A percentile compares a stretch with the other conserved stretches of the same genome.
These are phyloP conservation scores for Carterocephalus palaemon DNA, from an alignment of 2,888 invertebrate genomes.

Conservation along the genomic window DNA sequence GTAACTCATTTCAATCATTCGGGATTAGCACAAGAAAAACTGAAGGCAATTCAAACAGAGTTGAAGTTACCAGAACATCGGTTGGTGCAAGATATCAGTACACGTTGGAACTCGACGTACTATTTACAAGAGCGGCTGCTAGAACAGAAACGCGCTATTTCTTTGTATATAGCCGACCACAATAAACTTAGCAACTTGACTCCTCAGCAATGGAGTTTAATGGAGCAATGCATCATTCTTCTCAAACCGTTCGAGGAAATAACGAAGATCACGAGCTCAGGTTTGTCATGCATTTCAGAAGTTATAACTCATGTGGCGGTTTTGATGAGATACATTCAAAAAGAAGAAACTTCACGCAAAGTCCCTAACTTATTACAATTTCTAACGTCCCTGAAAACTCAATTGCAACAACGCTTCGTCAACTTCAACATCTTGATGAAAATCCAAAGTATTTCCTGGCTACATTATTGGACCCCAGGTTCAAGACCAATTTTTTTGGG, in stretches of 20 bases:
- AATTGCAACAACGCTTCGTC: too few species aligned
- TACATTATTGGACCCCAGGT: too few species aligned
- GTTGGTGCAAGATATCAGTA: slow-evolving; percentile 35
- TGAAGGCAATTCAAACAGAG: slow-evolving; percentile 34
- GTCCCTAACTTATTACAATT: slow-evolving; percentile 22
- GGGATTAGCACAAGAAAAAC: slow-evolving; percentile 27
- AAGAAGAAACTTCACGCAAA: slow-evolving; percentile 25
- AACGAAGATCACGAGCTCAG: slow-evolving; percentile 36
- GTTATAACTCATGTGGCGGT: slow-evolving; percentile 30
- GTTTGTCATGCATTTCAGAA: slow-evolving; percentile 35
- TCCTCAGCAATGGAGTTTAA: slow-evolving; percentile 30
- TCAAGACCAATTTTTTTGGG: too few species aligned
- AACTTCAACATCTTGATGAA: too few species aligned
- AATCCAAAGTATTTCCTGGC: too few species aligned
- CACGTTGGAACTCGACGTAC: slow-evolving; percentile 35
- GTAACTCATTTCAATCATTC: slow-evolving; percentile 34
- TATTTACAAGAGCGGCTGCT: slow-evolving; percentile 33
- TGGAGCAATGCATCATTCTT: slow-evolving; percentile 34
- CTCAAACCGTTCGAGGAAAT: slow-evolving; percentile 39
- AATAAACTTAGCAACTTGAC: slow-evolving; percentile 30
- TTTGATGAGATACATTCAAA: slow-evolving; percentile 28
- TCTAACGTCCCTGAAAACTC: slow-evolving; percentile 28
- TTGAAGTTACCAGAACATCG: slow-evolving; percentile 36
- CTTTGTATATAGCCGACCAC: slow-evolving; percentile 31
- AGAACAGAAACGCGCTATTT: slow-evolving; percentile 35